These are phyloP conservation scores for Drepana falcataria DNA, from an alignment of 2,888 invertebrate species.

Conservation along the genomic window DNA sequence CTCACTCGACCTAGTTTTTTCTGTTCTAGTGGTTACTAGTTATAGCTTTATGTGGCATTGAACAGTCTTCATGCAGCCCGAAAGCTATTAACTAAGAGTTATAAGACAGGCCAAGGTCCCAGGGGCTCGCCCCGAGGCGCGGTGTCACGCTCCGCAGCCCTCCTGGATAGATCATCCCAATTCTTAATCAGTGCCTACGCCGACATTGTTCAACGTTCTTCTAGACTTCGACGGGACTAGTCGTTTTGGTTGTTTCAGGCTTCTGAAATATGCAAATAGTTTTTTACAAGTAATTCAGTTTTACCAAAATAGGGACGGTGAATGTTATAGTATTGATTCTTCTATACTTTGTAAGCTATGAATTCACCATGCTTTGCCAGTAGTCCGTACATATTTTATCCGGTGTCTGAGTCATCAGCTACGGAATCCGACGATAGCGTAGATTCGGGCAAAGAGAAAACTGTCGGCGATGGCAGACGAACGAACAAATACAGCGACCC, in stretches of 20 bases:
- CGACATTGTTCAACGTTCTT: constrained; percentile 49
- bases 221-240: constrained; percentile 42
- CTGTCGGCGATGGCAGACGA: constrained; percentile 46
- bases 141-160: constrained; percentile 48
- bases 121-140: constrained; percentile 54
- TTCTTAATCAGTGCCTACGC: constrained; percentile 51
- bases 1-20: neutral
- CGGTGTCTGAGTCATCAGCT: constrained; percentile 65
- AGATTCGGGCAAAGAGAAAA: constrained; percentile 63
- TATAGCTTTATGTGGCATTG: constrained; percentile 21
- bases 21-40: neutral
- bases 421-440: constrained; percentile 69
- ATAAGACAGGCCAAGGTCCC: constrained; percentile 60
- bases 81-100: constrained; percentile 41
- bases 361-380: constrained; percentile 63
- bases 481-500: constrained; percentile 70
- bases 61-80: constrained; percentile 27
- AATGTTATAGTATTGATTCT: too few relatives aligned
- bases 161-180: constrained; percentile 40
- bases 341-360: constrained; percentile 27
- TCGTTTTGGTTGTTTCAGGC: constrained; percentile 25
- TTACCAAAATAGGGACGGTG: too few relatives aligned
- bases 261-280: constrained; percentile 4
- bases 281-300: too few relatives aligned
- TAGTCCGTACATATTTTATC: constrained; percentile 67